Base-by-base conservation (phyloP, 1,140 invertebrate genomes). In the Antheraea mylitta region DNA sequence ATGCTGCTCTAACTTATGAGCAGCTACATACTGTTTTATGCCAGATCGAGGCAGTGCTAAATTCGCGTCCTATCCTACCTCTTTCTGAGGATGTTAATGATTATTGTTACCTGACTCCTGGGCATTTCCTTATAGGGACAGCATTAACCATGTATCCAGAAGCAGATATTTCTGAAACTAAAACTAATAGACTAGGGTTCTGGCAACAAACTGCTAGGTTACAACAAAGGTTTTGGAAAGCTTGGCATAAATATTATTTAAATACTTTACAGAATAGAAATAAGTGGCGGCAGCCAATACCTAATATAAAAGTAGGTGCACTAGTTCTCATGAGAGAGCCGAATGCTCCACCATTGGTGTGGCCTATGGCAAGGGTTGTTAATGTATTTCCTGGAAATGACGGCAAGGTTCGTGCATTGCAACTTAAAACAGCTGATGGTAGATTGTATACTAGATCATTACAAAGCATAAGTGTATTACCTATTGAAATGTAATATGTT, bases 41-140 rank as follows among this genome's bases (percentile, higher is more conserved):
- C 36, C 66, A 71, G 58, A 74, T 82, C 10, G 83, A 83, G 72
- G 77, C 79, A 70, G 70, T 22, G 30, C 62, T n/a, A 58, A 72
- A 37, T 37, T 68, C 18, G 37, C 58, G 30, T 48, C 70, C 10
- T 58, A 58, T 58, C 18, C 16, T 58, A 58, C 58, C 58, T 58
- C 58, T 58, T 16, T 58, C 58, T 58, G 58, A 58, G 58, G 58
- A 58, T 58, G 13, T 7, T 16, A 58, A 7, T 58, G 58, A 58
- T 16, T 58, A 58, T 16, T 58, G 58, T 19, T 58, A 3, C 58
- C 58, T 58, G 7, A 58, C 58, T 18, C 58, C 58, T 7, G 58
- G 58, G 16, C 58, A 58, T 58, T 58, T 58, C 16, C 18, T 58
- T 18, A 19, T 58, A 19, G 58, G 58, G 58, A 58, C 58, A 58